Evolutionary conservation across 2,113 vertebrate genomes (phyloP).

Genomic region (Peromyscus californicus): DNA sequence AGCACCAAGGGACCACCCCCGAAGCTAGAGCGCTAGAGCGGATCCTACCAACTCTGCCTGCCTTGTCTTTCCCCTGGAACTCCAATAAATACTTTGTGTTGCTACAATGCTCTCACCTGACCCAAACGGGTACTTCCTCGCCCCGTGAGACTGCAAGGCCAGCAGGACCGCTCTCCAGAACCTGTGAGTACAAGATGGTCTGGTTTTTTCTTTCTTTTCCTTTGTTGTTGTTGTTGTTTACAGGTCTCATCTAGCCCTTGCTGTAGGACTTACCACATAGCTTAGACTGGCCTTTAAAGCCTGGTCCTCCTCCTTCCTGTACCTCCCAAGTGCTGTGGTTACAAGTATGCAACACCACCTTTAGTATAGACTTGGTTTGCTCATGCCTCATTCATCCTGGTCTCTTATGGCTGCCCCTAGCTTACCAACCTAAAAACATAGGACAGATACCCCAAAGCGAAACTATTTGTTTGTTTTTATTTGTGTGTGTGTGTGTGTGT

Average conservation of each 20-base stretch:
- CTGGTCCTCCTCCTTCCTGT: background rate
- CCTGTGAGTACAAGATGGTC: background rate
- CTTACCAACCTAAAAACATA: background rate
- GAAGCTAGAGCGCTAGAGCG: background rate
- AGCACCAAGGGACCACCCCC: background rate
- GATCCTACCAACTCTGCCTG: background rate
- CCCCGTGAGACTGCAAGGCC: background rate
- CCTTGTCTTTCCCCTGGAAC: background rate
- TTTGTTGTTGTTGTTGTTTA: too few species aligned
- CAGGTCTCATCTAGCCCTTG: background rate
- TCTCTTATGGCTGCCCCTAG: background rate
- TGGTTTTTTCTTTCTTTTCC: background rate
- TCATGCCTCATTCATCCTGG: background rate
- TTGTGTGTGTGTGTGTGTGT: background rate
- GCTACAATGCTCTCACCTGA: background rate
- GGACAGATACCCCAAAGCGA: background rate
- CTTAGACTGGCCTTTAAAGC: background rate
- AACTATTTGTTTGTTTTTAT: background rate
- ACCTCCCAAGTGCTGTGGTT: background rate
- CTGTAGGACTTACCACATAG: background rate
- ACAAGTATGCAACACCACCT: background rate
- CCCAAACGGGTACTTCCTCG: background rate
- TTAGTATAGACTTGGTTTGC: background rate
- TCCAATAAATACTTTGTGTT: background rate
- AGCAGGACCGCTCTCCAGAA: background rate